Evolutionary conservation across 2,888 invertebrate genomes (phyloP).

Genomic region (Automeris io): DNA sequence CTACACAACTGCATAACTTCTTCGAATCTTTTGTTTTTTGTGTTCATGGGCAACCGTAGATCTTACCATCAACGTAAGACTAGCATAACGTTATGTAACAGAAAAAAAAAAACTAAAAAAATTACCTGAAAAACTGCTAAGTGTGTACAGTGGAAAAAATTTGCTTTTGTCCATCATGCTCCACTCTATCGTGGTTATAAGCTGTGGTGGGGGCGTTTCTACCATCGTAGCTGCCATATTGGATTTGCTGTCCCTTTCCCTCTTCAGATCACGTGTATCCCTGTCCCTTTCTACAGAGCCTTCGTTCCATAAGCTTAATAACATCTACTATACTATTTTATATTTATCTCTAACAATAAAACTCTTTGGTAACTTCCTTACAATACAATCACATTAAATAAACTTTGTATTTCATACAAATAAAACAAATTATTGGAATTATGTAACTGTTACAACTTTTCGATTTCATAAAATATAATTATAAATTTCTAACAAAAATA

Average conservation of each 20-base stretch:
- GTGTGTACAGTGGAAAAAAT: conserved; percentile 94
- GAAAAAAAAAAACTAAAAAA: not conserved
- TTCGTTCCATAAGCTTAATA: conserved; percentile 45
- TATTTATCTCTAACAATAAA: no score
- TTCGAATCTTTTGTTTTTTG: no score
- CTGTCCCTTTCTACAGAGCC: not conserved
- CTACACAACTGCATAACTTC: no score
- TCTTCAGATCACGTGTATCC: not conserved
- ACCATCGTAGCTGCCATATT: conserved; percentile 67
- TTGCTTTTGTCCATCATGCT: conserved; percentile 98
- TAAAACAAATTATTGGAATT: conserved; percentile 26
- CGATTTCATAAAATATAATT: not conserved
- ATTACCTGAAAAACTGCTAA: conserved; percentile 87
- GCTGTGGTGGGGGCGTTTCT: conserved; percentile 76
- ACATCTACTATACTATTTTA: conserved; percentile 28
- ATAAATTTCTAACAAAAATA: not conserved
- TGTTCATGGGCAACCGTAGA: no score
- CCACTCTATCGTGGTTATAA: conserved; percentile 95
- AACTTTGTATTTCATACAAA: conserved; percentile 30
- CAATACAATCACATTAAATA: not conserved
- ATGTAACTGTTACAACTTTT: no score
- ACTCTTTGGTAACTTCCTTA: conserved; percentile 40
- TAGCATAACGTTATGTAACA: no score
- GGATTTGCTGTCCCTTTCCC: conserved; percentile 5
- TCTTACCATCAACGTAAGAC: no score